Conservation (phyloP, 2,797 vertebrate genomes). For the Serranus cabrilla region DNA sequence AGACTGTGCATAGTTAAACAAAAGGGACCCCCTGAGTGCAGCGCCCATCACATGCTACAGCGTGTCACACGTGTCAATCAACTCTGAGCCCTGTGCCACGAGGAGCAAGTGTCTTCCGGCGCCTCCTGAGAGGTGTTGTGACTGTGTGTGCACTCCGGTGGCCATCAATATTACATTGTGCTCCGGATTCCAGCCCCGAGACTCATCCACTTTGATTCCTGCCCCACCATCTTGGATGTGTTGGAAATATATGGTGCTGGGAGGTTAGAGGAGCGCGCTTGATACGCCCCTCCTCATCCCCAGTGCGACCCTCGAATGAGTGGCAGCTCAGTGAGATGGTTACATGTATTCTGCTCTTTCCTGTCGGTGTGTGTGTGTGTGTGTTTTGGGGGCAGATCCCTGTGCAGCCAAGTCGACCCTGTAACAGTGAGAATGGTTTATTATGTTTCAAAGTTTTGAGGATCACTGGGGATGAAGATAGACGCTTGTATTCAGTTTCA, state of each 20-base stretch:
- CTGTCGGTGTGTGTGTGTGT: no score
- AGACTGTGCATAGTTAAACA: conserved; percentile 76
- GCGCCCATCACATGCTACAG: conserved; percentile 39
- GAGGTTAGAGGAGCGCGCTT: conserved; percentile 60
- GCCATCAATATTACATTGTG: conserved; percentile 83
- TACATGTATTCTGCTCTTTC: no score
- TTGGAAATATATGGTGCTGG: conserved; percentile 45
- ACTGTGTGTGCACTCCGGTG: conserved; percentile 54
- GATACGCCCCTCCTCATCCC: conserved; percentile 55
- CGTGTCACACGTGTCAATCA: conserved; percentile 74
- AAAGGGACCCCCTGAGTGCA: conserved; percentile 61
- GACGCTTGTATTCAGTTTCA: conserved; percentile 30
- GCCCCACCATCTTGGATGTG: conserved; percentile 44
- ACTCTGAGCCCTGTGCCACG: conserved; percentile 49
- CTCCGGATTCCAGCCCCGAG: conserved; percentile 70
- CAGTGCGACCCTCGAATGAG: conserved; percentile 60
- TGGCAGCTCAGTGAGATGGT: conserved; percentile 62
- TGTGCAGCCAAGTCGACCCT: conserved; percentile 48
- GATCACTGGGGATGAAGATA: conserved; percentile 48
- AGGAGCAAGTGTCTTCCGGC: conserved; percentile 58
- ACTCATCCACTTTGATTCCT: conserved; percentile 75
- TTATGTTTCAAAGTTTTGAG: conserved; percentile 34
- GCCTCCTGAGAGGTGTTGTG: conserved; percentile 63
- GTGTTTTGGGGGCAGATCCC: conserved; percentile 62
- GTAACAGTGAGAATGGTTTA: conserved; percentile 55